Base-by-base conservation (phyloP, 2,113 vertebrate species). In the Gymnarchus niloticus region DNA sequence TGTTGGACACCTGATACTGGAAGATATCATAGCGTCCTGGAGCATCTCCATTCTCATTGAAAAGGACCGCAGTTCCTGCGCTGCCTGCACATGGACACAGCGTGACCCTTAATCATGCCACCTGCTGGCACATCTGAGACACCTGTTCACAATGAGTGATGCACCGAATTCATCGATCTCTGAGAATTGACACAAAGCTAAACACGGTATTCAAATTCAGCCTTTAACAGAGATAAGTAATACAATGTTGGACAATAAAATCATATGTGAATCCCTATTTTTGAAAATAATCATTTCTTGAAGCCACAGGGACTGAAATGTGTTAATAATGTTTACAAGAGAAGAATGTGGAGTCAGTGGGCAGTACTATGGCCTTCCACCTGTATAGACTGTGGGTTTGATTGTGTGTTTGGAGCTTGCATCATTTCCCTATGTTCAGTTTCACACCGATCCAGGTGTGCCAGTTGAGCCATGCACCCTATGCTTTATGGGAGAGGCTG, bases 21-120 rank as follows among this genome's bases (percentile, higher is more conserved):
- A 98, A 98, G 91, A 98, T 98, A 91, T 98, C 96, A 0, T 98
- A 98, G 5, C 97, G 96, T 1, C 97, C 97, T 0, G 97, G 97
- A 0, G 97, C 97, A 0, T 98, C 97, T 1, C 97, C 97, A 0
- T 98, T 96, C 92, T 97, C 96, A 0, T 98, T 98, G 90, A 98
- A 98, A 88, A 96, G 91, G 84, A 98, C 97, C 0, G 94, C 95
- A 0, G 97, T 98, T 1, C 97, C 97, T 0, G 97, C 97, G 0
- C 97, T 98, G 85, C 97, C 97, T 98, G 92, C 0, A 10, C 33
- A 83, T 12, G 73, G 73, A 81, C 44, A 80, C 28, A 25, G 9
- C 7, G n/a, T 51, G 17, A 54, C 48, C 28, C n/a, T 52, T 84
- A 76, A 56, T 56, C 17, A 61, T 44, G 51, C n/a, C 51, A 12